Base-by-base conservation (phyloP, 2,797 vertebrate genomes). In the Micromesistius poutassou region DNA sequence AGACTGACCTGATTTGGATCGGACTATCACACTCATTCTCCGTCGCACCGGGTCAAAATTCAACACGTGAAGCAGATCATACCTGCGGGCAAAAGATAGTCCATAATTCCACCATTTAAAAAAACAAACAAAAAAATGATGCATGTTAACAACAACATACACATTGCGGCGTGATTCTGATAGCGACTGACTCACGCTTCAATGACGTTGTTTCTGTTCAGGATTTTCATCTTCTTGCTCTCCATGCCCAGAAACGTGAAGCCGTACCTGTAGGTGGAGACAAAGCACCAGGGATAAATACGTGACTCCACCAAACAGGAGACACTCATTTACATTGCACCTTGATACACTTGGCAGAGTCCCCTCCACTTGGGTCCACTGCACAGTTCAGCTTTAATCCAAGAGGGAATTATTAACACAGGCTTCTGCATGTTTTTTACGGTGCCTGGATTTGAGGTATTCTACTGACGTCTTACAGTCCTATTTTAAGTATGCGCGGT, bases 1-100 rank as follows among this genome's bases (percentile, higher is more conserved):
- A 68, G 42, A 31, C 88, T 86, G 91, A 98, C 98, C 97, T 84
- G 93, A 87, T 75, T 74, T 91, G 76, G 91, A 94, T 90, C 91
- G 94, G 81, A 99, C 96, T 68, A 99, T 96, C 42, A 99, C 97
- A 50, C 98, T 99, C 98, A 99, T 99, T 55, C 98, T 93, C 79
- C 98, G 94, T 77, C 97, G 95, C 73, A 98, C 94, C 0, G 97
- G 94, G 89, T 99, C 97, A 76, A 99, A 99, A 90, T 97, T 96
- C 88, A 99, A 83, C 80, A 98, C 95, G 0, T 99, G 97, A 77
- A 99, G 97, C 80, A 97, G 94, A 0, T 98, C 95, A 50, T 97
- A 99, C 85, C 98, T 99, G 89, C 5, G 50, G 76, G 36, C 30
- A 77, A 25, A 42, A 70, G 38, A 13, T 72, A 72, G 33, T 22